Percentiles rank a stretch among this genome's conserved stretches.
Evolutionary conservation across 2,888 invertebrate genomes (phyloP).

Genomic region (Cabera pusaria): DNA sequence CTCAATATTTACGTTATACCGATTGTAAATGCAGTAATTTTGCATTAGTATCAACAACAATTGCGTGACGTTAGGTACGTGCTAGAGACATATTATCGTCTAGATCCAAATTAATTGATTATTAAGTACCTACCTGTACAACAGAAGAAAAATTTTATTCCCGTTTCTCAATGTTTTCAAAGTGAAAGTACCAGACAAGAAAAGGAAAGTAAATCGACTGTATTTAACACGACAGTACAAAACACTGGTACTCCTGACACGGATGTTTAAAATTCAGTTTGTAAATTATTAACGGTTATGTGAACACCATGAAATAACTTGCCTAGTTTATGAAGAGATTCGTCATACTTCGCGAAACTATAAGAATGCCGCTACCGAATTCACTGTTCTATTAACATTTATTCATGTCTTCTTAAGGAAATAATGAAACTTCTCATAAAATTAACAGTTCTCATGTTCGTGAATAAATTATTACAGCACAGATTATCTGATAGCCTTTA

Average conservation of each 20-base stretch:
- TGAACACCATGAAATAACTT: slow-evolving; percentile 14
- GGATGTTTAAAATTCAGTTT: slow-evolving; percentile 14
- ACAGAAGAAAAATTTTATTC: slow-evolving; percentile 7
- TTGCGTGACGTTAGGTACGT: slow-evolving; percentile 25
- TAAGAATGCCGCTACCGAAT: too few relatives aligned
- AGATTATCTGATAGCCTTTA: too few relatives aligned
- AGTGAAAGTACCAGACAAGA: slow-evolving; percentile 47
- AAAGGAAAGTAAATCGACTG: slow-evolving; percentile 33
- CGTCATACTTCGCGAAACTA: too few relatives aligned
- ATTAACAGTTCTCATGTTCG: too few relatives aligned
- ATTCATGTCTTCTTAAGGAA: too few relatives aligned
- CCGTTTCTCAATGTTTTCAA: slow-evolving; percentile 20
- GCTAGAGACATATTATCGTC: slow-evolving; percentile 20
- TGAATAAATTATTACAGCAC: too few relatives aligned
- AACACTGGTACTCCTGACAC: slow-evolving; percentile 18
- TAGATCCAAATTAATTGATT: slow-evolving; percentile 19
- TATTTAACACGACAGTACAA: slow-evolving; percentile 24
- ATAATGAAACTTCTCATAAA: too few relatives aligned
- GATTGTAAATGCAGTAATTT: slow-evolving; percentile 2
- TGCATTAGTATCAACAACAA: slow-evolving; percentile 12
- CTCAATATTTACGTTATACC: too few relatives aligned
- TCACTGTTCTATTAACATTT: too few relatives aligned
- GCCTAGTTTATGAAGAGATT: slow-evolving; percentile 1
- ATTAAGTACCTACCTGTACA: slow-evolving; percentile 9
- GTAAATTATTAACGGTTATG: slow-evolving; percentile 17